Conservation (phyloP, 2,888 invertebrate species). For the Diloba caeruleocephala region DNA sequence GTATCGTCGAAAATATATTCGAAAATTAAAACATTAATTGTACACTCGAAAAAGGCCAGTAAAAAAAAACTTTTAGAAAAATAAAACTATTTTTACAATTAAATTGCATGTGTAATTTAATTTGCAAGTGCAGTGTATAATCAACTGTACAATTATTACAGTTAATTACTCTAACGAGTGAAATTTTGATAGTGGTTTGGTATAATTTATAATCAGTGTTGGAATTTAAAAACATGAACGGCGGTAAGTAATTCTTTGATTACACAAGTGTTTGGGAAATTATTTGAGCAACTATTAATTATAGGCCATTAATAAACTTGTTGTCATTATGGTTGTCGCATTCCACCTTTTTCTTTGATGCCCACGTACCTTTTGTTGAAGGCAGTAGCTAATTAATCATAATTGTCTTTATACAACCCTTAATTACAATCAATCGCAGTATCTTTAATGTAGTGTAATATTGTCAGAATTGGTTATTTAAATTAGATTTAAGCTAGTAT, state of each 20-base stretch:
- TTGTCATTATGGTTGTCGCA: slow-evolving; percentile 13
- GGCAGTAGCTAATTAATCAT: slow-evolving; percentile 11
- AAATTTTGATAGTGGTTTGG: slow-evolving; percentile 40
- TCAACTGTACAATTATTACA: slow-evolving; percentile 13
- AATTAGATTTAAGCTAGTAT: neutral
- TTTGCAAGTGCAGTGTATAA: slow-evolving; percentile 44
- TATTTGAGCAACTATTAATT: slow-evolving; percentile 14
- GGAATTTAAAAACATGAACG: slow-evolving; percentile 52
- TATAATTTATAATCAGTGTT: slow-evolving; percentile 35
- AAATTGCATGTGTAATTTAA: slow-evolving; percentile 26
- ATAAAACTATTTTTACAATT: slow-evolving; percentile 1
- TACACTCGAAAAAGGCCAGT: slow-evolving; percentile 4
- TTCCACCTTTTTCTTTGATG: slow-evolving; percentile 28
- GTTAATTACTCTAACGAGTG: slow-evolving; percentile 25
- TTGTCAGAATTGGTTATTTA: neutral
- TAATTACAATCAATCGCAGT: neutral
- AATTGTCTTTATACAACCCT: neutral
- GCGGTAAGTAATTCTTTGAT: slow-evolving; percentile 45
- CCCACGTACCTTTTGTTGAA: slow-evolving; percentile 22
- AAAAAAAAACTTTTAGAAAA: slow-evolving; percentile 1
- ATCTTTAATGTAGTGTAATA: neutral
- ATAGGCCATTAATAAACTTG: slow-evolving; percentile 17
- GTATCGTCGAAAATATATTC: slow-evolving; percentile 7
- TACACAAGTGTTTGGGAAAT: slow-evolving; percentile 15
- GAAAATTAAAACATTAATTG: neutral